phyloP scores from a whole-genome alignment of 1,140 invertebrate genomes.

The Pentalonia nigronervosa region DNA sequence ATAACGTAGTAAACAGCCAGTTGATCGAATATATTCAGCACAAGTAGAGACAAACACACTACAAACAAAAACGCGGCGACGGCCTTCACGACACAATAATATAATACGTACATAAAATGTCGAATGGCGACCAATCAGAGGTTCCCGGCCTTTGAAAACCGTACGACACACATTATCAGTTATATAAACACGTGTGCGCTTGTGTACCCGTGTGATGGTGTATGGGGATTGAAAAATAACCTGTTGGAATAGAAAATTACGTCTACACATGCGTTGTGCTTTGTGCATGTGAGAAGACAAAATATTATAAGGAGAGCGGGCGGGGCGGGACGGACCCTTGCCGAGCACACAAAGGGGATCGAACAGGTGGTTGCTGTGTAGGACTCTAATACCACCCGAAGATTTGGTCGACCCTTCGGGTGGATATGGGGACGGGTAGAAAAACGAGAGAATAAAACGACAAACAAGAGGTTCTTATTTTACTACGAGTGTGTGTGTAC shows the following conservation, averaged over 20 bases:
- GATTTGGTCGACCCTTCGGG: background rate
- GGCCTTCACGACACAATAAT: background rate
- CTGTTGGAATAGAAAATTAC: constrained; percentile 25
- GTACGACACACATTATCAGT: background rate
- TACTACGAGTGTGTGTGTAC: background rate
- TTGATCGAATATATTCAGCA: background rate
- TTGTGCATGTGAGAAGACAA: background rate
- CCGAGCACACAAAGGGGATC: constrained; percentile 20
- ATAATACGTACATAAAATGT: background rate
- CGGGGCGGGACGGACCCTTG: background rate
- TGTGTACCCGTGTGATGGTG: background rate
- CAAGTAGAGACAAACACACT: background rate
- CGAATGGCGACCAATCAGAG: background rate
- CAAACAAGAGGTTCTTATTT: background rate
- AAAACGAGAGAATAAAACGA: background rate
- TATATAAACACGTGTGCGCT: background rate
- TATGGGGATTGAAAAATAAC: background rate
- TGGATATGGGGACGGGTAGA: background rate
- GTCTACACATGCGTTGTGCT: background rate
- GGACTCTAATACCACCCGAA: background rate
- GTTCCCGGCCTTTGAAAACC: background rate
- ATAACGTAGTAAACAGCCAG: background rate
- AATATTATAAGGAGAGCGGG: background rate
- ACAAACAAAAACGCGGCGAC: background rate
- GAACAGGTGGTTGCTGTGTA: constrained; percentile 36